Evolutionary conservation across 2,113 vertebrate genomes (phyloP).

Genomic region (Cranoglanis bouderius): DNA sequence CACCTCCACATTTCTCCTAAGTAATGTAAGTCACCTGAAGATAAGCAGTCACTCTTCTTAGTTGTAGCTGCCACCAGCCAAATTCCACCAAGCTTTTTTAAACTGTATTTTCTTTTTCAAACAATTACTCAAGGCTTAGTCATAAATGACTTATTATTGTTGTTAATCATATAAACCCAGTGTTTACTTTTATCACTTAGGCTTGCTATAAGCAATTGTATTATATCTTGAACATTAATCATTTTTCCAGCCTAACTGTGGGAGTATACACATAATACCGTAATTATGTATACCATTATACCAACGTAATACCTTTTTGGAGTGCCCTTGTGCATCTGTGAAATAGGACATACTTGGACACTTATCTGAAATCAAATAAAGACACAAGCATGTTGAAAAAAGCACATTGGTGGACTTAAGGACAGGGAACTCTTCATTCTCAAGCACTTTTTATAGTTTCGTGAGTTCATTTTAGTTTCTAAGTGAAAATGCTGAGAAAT

Average conservation of each 20-base stretch:
- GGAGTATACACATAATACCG: background rate
- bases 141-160: background rate
- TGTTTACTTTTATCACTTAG: background rate
- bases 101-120: background rate
- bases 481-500: background rate
- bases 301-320: background rate
- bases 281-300: background rate
- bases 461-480: background rate
- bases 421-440: background rate
- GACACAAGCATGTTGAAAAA: background rate
- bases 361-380: background rate
- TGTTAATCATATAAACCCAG: background rate
- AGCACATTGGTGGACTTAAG: background rate
- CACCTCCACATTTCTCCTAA: background rate
- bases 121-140: background rate
- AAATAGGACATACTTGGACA: background rate
- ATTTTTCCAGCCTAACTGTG: background rate
- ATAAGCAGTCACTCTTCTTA: background rate
- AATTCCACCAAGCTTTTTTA: background rate
- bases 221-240: background rate
- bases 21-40: background rate
- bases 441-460: background rate
- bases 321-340: background rate
- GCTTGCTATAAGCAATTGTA: background rate
- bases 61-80: background rate